Evolutionary conservation across 2,888 invertebrate species (phyloP).

Genomic region (Caenorhabditis sp.): DNA sequence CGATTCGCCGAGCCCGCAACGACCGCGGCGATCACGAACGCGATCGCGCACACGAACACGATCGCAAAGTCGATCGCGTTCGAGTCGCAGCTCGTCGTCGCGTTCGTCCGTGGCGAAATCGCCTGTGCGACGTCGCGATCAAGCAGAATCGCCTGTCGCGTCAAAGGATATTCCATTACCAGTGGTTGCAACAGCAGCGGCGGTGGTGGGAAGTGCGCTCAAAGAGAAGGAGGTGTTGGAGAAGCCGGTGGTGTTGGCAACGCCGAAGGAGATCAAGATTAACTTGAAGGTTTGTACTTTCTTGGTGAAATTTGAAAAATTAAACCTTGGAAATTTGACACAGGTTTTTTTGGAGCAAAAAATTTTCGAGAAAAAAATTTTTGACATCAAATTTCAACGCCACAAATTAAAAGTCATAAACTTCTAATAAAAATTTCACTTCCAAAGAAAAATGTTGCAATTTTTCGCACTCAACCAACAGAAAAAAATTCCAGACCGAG

Average conservation of each 20-base stretch:
- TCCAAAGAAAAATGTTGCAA: no score
- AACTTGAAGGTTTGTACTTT: not conserved
- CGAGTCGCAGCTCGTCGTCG: not conserved
- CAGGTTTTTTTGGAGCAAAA: no score
- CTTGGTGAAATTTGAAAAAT: no score
- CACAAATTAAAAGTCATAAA: no score
- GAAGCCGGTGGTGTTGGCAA: not conserved
- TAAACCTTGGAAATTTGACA: no score
- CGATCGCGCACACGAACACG: not conserved
- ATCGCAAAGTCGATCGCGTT: not conserved
- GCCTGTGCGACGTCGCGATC: no score
- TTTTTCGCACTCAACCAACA: not conserved
- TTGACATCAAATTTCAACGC: no score
- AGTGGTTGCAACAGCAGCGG: no score
- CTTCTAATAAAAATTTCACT: no score
- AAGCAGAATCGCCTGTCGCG: not conserved
- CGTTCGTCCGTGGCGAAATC: no score
- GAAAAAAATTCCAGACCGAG: not conserved
- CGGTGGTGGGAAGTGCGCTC: not conserved
- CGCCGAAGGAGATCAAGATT: not conserved
- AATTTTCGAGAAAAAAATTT: no score
- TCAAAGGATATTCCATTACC: not conserved
- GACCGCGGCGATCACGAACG: not conserved
- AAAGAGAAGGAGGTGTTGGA: not conserved
- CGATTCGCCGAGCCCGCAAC: constrained; percentile 14